These are phyloP conservation scores for Pristionchus mayeri DNA, from an alignment of 2,888 invertebrate genomes.

Conservation along the genomic window DNA sequence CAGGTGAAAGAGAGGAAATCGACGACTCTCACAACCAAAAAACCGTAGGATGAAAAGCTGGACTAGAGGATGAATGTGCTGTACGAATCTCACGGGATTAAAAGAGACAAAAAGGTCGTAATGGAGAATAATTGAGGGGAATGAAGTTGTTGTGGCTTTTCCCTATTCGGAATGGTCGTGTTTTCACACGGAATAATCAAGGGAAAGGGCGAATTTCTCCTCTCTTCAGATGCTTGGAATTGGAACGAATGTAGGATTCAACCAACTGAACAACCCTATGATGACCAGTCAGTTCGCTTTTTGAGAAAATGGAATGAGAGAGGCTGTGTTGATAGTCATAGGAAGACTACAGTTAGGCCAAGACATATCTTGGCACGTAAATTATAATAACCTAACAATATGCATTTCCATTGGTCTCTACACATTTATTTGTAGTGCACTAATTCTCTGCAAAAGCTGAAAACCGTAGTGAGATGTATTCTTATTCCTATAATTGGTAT, in stretches of 20 bases:
- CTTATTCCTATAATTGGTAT: not conserved
- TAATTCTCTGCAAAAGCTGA: not conserved
- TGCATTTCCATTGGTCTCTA: not conserved
- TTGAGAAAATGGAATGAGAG: not conserved
- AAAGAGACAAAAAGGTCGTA: not conserved
- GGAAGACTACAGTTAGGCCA: not conserved
- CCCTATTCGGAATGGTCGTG: not conserved
- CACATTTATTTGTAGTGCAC: not conserved
- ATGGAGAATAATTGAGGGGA: not conserved
- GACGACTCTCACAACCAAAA: not conserved
- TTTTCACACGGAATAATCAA: not conserved
- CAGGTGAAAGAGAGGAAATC: constrained; percentile 27
- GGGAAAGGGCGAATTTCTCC: not conserved
- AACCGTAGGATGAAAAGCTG: not conserved
- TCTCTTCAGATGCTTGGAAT: constrained; percentile 4
- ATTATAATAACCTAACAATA: no score
- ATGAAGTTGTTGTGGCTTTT: not conserved
- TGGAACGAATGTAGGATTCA: not conserved
- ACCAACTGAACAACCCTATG: constrained; percentile 31
- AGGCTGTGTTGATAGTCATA: not conserved
- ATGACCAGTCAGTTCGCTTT: constrained; percentile 29
- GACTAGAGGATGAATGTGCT: not conserved
- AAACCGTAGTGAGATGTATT: not conserved
- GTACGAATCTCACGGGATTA: not conserved
- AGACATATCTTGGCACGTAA: no score